Conservation (phyloP, 2,797 vertebrate species). For the Masticophis lateralis region DNA sequence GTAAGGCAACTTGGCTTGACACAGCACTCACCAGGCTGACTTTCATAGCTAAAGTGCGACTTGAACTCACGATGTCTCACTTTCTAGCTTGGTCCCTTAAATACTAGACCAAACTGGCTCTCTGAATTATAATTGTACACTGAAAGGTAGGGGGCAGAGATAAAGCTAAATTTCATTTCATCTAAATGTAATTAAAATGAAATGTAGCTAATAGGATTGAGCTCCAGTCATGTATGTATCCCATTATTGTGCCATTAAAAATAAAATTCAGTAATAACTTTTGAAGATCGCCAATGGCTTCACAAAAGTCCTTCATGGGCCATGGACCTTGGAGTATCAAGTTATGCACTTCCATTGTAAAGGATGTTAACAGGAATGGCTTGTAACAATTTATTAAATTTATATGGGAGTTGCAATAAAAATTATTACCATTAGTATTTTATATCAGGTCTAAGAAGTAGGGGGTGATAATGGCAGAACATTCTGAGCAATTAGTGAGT, state of each 20-base stretch:
- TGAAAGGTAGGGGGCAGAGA: background rate
- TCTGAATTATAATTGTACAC: background rate
- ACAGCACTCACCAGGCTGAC: background rate
- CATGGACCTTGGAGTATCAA: background rate
- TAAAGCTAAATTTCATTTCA: background rate
- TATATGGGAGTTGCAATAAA: background rate
- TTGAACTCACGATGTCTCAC: background rate
- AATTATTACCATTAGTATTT: background rate
- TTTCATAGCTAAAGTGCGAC: background rate
- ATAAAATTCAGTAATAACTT: background rate
- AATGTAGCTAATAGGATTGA: background rate
- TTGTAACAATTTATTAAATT: background rate
- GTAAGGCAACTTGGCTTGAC: background rate
- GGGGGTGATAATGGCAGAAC: background rate
- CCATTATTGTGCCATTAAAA: background rate
- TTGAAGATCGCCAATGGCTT: background rate
- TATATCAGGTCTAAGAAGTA: background rate
- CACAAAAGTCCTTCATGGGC: background rate
- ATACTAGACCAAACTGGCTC: background rate
- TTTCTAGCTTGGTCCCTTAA: background rate
- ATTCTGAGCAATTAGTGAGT: background rate
- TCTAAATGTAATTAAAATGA: background rate
- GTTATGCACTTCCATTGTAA: background rate
- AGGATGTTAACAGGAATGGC: background rate
- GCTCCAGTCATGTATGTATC: background rate